Evolutionary conservation across 2,888 invertebrate genomes (phyloP), one percentile per base, ranked within the genome.

Genomic region (Tetanocera ferruginea): DNA sequence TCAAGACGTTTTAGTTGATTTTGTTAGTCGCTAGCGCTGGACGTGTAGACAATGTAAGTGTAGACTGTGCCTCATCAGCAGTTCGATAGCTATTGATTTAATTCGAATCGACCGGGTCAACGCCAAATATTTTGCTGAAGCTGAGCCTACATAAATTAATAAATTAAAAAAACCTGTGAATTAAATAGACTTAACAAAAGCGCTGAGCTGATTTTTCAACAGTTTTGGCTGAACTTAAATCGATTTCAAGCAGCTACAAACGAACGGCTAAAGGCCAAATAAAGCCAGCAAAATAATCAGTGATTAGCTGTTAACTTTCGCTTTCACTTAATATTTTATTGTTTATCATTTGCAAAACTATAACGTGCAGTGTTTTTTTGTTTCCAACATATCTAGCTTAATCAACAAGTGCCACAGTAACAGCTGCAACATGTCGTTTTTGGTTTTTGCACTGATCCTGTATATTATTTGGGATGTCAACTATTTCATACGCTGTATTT

Each of bases 391-490:
- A 43, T 43, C 14, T 37, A 8, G 37, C 5, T 37, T 37, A 37
- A 37, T 1, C 5, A n/a, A n/a, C n/a, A n/a, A 37, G 6, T 37
- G 37, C 37, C 37, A 8, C 5, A 6, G 37, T 6, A 6, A 37
- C 43, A 43, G 14, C 11, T 55, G 71, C 71, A 74, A 2, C 14
- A 89, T 88, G 89, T 86, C 86, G 23, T 86, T 85, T 78, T 81
- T 88, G 71, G 83, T 87, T 5, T 51, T 86, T 51, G 76, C 87
- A 52, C 83, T 90, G 17, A 86, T 95, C 49, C 88, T 94, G 49
- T 95, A 95, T 85, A 89, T 94, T 23, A 91, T 94, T 76, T 94
- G 94, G 91, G 96, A 96, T 88, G 94, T 95, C 2, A 94, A 95
- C 86, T 96, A 96, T 84, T 96, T 95, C 84, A 86, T 95, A 34